Evolutionary conservation across 2,113 vertebrate genomes (phyloP).

Genomic region (Ancistrus triradiatus): DNA sequence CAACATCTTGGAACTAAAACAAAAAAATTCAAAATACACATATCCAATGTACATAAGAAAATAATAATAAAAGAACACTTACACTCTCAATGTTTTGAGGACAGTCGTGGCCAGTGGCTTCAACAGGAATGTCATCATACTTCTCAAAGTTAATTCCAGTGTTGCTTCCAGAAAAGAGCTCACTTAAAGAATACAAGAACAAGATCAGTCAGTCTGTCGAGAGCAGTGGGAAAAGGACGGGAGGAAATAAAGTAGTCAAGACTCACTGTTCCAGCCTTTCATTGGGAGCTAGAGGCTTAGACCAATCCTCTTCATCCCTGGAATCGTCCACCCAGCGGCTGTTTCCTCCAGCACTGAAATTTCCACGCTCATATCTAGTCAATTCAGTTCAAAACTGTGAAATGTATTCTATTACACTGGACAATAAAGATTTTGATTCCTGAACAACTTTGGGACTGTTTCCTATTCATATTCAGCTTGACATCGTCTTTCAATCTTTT

Average conservation of each 20-base stretch:
- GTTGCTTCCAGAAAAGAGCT: slow-evolving; percentile 91
- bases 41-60: neutral
- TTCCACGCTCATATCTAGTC: slow-evolving; percentile 72
- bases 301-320: slow-evolving; percentile 94
- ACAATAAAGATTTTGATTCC: too few relatives aligned
- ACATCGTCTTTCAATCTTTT: too few relatives aligned
- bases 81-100: slow-evolving; percentile 95
- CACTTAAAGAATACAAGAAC: slow-evolving; percentile 62
- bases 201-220: too few relatives aligned
- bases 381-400: too few relatives aligned
- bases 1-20: slow-evolving; percentile 87
- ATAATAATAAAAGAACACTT: slow-evolving; percentile 53
- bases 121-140: slow-evolving; percentile 97
- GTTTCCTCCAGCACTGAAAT: slow-evolving; percentile 81
- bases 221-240: neutral
- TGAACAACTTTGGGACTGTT: too few relatives aligned
- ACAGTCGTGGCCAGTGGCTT: slow-evolving; percentile 90
- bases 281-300: slow-evolving; percentile 87
- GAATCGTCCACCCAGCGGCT: slow-evolving; percentile 89
- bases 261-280: slow-evolving; percentile 92
- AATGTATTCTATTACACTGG: too few relatives aligned
- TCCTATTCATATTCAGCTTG: too few relatives aligned
- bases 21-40: slow-evolving; percentile 6
- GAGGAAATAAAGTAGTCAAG: neutral
- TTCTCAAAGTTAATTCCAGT: slow-evolving; percentile 99